Base-by-base conservation (phyloP, 1,140 invertebrate species). In the Drosophila takahashii region DNA sequence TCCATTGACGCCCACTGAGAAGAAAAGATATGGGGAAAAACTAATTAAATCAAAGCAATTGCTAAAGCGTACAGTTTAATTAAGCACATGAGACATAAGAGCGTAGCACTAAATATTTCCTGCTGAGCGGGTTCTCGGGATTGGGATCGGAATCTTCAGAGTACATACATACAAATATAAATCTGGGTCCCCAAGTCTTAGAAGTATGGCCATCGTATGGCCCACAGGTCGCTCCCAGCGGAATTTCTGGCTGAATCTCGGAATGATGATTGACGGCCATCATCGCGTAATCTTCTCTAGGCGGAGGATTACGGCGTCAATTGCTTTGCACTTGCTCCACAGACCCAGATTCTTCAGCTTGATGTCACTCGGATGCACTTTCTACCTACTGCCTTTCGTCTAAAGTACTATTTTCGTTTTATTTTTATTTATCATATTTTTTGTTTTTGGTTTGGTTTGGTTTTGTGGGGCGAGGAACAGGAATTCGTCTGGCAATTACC, bases 271-370 rank as follows among this genome's bases (percentile, higher is more conserved):
- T 58, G 64, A 81, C 84, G 77, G 65, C 61, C 75, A 81, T 47
- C 44, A 83, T 80, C 76, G 67, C 57, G 66, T 75, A 89, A 86
- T 83, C 83, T 70, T 64, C 41, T 60, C 47, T 34, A 34, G 45
- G 64, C 73, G 60, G 42, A 58, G 58, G 67, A 57, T 59, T 45
- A 52, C 27, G 66, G 62, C 77, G 77, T 81, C 85, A 91, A 90
- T 90, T 90, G 89, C 78, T 90, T 91, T 90, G 89, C 89, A 90
- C 89, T 90, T 90, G 89, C 89, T 80, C 89, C 78, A 90, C 60
- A 90, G 75, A 91, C 89, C 90, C 74, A 91, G 76, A 89, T 84
- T 22, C 44, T 53, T 47, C 13, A 15, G 26, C 41, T 70, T 39
- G 52, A 62, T 64, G 58, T 64, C 62, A 61, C 41, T 71, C 47